Evolutionary conservation across 2,888 invertebrate species (phyloP), one percentile per base, ranked within the genome.

Genomic region (Aporophyla lueneburgensis): DNA sequence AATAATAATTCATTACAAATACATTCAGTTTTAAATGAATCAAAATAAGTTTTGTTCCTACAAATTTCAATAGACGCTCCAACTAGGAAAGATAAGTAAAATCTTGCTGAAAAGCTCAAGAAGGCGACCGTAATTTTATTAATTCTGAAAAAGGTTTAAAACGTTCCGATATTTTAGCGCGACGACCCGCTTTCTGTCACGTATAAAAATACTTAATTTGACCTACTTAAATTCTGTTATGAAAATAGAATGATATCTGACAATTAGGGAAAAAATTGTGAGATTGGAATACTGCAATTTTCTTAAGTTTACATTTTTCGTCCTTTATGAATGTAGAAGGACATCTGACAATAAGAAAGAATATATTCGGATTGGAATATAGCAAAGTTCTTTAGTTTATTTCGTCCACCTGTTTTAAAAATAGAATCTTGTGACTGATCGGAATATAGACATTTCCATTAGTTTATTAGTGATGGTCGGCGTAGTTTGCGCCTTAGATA

Each of bases 181-280:
- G 33, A 24, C 49, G 51, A 54, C 27, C 33, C 40, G 63, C 24
- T 63, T 65, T 68, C 27, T 49, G 56, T 65, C 14, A n/a, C 19
- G 6, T 40, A 24, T 21, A 40, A 49, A 77, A 78, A 70, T 78
- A 68, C n/a, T 53, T 69, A 14, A 27, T 63, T 53, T 78, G 63
- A 68, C 49, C 62, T 56, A 46, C 19, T 46, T 67, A 19, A 24
- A 46, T 75, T 51, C 14, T 65, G n/a, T 43, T 40, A 27, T 9
- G 49, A 63, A 74, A 74, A 54, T 54, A 43, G 0, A 51, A 71
- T 49, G 16, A 24, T 58, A 51, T 49, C 40, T 49, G 21, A 16
- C 1, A 51, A 27, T 21, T 10, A 51, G 0, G 24, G n/a, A 5
- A 21, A 40, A 33, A n/a, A n/a, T n/a, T 7, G n/a, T 24, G 49